Conservation (phyloP, 2,888 invertebrate species). For the Colletes collaris region DNA sequence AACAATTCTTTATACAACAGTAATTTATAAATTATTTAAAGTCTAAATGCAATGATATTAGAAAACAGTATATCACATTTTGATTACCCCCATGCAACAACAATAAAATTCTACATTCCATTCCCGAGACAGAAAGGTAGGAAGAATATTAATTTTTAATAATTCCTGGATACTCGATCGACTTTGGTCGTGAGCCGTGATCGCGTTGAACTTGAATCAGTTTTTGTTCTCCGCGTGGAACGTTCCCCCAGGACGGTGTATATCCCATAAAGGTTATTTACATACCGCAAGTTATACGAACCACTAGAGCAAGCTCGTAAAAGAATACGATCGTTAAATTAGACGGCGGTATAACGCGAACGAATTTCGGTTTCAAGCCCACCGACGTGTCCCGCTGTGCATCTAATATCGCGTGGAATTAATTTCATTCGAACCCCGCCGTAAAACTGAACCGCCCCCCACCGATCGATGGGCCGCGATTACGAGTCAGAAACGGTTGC, state of each 20-base stretch:
- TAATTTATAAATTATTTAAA: no score
- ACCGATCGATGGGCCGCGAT: neutral
- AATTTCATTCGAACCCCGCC: conserved; percentile 20
- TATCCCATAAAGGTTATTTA: conserved; percentile 37
- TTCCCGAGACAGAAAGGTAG: no score
- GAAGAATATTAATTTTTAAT: no score
- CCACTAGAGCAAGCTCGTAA: conserved; percentile 20
- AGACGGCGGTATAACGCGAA: conserved; percentile 14
- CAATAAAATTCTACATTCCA: no score
- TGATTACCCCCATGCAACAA: no score
- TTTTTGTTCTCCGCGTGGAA: neutral
- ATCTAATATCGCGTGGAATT: conserved; percentile 32
- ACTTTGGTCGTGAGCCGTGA: neutral
- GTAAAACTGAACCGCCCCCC: conserved; percentile 11
- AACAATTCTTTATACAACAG: no score
- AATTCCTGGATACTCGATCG: neutral
- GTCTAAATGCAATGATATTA: no score
- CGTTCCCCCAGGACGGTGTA: no score
- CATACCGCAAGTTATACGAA: conserved; percentile 33
- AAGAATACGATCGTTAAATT: conserved; percentile 52
- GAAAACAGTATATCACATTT: no score
- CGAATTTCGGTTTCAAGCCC: conserved; percentile 18
- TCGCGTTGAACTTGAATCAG: conserved; percentile 22
- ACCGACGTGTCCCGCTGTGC: neutral
- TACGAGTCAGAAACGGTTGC: neutral